A percentile compares a stretch with the other conserved stretches of the same genome.
These are phyloP conservation scores for Mobula hypostoma DNA, from an alignment of 2,113 vertebrate genomes.

Conservation along the genomic window DNA sequence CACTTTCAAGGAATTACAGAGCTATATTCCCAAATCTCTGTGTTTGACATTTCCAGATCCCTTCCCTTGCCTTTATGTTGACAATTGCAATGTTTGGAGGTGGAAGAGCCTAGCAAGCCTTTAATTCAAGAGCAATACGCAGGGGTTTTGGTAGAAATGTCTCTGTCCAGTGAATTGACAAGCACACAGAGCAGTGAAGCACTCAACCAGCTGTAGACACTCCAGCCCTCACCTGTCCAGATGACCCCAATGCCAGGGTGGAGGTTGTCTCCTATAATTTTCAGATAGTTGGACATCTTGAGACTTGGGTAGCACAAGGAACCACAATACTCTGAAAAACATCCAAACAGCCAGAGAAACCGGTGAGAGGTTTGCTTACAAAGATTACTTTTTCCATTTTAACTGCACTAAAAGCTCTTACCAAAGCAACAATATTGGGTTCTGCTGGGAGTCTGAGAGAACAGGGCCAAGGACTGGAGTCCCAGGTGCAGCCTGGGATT, in stretches of 20 bases:
- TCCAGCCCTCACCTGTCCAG: constrained; percentile 65
- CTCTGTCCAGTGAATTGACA: background rate
- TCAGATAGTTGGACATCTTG: constrained; percentile 67
- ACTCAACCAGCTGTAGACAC: background rate
- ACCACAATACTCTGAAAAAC: constrained; percentile 60
- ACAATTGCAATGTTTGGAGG: too few species aligned
- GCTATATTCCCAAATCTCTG: too few species aligned
- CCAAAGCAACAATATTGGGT: background rate
- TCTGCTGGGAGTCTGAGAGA: background rate
- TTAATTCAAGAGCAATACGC: too few species aligned
- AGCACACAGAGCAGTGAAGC: background rate
- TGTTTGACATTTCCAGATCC: too few species aligned
- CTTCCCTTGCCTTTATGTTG: too few species aligned
- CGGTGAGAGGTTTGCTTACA: background rate
- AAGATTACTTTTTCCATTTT: background rate
- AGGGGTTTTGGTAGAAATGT: too few species aligned
- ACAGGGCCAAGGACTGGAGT: too few species aligned
- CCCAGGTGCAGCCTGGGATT: too few species aligned
- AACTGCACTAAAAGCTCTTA: background rate
- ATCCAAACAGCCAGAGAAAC: constrained; percentile 21
- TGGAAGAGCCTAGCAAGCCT: too few species aligned
- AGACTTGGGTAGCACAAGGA: constrained; percentile 72
- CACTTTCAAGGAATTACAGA: too few species aligned
- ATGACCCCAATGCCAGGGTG: constrained; percentile 65
- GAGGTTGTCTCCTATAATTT: constrained; percentile 67